These are phyloP conservation scores for Pelobates fuscus DNA, from an alignment of 2,113 vertebrate species.

Conservation along the genomic window DNA sequence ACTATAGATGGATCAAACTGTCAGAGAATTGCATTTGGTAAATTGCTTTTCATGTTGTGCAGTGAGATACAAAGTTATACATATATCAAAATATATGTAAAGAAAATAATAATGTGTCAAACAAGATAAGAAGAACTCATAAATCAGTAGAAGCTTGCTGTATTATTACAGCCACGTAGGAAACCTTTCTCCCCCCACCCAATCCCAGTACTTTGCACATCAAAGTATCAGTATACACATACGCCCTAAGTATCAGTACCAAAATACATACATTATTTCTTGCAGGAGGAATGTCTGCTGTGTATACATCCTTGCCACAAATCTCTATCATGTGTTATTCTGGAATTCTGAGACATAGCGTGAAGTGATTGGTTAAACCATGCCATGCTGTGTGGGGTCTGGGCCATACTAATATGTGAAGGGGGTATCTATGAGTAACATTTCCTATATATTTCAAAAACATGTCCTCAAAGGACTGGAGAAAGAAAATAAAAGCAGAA, in stretches of 20 bases:
- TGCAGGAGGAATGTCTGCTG: slow-evolving; percentile 18
- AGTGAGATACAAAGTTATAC: too few species aligned
- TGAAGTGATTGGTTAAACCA: slow-evolving; percentile 20
- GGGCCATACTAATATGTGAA: slow-evolving; percentile 1
- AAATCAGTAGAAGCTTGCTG: too few species aligned
- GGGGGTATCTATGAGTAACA: not conserved
- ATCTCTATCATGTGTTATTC: slow-evolving; percentile 36
- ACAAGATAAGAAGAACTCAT: too few species aligned
- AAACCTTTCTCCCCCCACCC: too few species aligned
- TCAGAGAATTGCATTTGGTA: too few species aligned
- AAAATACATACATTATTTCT: slow-evolving; percentile 17
- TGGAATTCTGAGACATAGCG: slow-evolving; percentile 13
- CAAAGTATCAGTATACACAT: not conserved
- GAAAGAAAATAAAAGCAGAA: not conserved
- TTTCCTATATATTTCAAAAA: slow-evolving; percentile 3
- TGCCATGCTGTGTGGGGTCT: slow-evolving; percentile 27
- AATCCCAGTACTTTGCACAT: too few species aligned
- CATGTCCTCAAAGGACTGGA: not conserved
- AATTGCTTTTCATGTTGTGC: too few species aligned
- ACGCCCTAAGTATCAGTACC: slow-evolving; percentile 3
- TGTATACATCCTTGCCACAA: slow-evolving; percentile 23
- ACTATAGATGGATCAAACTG: too few species aligned
- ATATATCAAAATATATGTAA: too few species aligned
- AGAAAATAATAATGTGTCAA: too few species aligned
- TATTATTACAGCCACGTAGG: too few species aligned